phyloP scores from a whole-genome alignment of 1,140 invertebrate genomes.

The Drosophila chauvacae region DNA sequence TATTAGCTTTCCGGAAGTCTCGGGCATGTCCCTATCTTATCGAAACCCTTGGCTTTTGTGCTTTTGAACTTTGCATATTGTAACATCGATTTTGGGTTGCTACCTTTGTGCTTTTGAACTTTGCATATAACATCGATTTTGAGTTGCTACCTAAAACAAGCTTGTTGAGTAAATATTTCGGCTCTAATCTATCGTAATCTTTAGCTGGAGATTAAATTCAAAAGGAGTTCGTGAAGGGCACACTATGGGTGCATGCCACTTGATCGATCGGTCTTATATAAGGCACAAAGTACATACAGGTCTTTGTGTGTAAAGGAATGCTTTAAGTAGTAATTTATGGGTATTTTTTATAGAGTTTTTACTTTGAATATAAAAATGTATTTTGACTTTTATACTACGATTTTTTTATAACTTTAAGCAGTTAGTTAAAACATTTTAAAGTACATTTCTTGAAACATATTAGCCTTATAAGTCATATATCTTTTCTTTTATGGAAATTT shows the following conservation, averaged over 20 bases:
- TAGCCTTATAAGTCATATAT: not conserved
- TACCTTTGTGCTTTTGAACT: constrained; percentile 23
- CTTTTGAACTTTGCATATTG: no score
- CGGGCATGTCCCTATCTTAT: constrained; percentile 31
- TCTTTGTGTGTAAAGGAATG: not conserved
- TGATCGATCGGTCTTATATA: constrained; percentile 21
- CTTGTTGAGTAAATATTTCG: constrained; percentile 11
- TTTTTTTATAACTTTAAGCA: not conserved
- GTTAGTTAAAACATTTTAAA: not conserved
- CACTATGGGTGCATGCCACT: constrained; percentile 25
- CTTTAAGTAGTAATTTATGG: not conserved
- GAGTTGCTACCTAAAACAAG: constrained; percentile 17
- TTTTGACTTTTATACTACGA: not conserved
- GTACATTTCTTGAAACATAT: no score
- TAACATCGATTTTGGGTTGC: no score
- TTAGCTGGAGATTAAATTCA: constrained; percentile 41
- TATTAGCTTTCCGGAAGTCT: constrained; percentile 1
- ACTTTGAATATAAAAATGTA: no score
- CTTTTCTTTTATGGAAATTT: not conserved
- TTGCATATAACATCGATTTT: constrained; percentile 41
- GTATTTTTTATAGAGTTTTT: not conserved
- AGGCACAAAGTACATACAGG: constrained; percentile 50
- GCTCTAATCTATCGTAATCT: constrained; percentile 51
- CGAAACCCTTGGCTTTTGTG: not conserved
- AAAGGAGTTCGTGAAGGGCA: constrained; percentile 38